Evolutionary conservation across 2,113 vertebrate genomes (phyloP).

Genomic region (Cavia porcellus): DNA sequence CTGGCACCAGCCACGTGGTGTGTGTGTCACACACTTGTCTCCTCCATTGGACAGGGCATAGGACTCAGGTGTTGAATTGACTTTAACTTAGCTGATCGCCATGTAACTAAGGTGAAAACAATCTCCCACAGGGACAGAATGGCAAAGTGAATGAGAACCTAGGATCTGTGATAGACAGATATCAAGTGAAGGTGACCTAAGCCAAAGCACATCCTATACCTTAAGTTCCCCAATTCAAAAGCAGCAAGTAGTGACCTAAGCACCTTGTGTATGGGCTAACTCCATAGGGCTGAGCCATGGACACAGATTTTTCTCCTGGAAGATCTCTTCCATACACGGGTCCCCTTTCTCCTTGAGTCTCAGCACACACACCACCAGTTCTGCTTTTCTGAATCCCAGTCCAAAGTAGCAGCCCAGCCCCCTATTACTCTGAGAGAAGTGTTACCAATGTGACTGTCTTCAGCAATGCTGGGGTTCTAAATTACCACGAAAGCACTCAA

Average conservation of each 20-base stretch:
- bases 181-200: not conserved
- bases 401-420: not conserved
- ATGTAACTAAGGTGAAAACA: not conserved
- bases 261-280: not conserved
- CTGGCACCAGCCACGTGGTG: not conserved
- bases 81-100: not conserved
- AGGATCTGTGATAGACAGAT: not conserved
- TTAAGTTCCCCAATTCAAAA: not conserved
- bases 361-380: not conserved
- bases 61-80: not conserved
- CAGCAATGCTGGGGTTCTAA: not conserved
- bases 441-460: not conserved
- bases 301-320: not conserved
- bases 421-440: not conserved
- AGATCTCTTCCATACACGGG: not conserved
- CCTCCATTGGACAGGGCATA: not conserved
- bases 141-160: not conserved
- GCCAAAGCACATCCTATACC: not conserved
- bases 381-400: not conserved
- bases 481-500: constrained; percentile 42
- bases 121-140: not conserved
- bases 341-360: not conserved
- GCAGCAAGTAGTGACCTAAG: not conserved
- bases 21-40: not conserved
- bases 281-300: not conserved